Percentiles rank a stretch among this genome's conserved stretches.
These are phyloP conservation scores for Catostomus latipinnis DNA, from an alignment of 2,797 vertebrate genomes.

Conservation along the genomic window DNA sequence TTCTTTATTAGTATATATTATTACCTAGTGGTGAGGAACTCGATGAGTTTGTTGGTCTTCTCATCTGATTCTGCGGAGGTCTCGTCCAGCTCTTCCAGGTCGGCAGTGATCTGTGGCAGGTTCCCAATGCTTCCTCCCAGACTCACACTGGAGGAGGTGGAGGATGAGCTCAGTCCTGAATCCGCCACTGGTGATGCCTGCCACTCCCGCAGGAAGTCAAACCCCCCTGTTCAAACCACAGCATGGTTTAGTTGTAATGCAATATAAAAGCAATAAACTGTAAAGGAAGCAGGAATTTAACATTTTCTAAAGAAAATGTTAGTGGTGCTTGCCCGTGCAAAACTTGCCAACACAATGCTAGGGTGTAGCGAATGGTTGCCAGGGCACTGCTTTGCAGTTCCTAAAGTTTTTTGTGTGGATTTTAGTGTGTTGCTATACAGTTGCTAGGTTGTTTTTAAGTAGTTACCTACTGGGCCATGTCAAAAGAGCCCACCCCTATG, in stretches of 20 bases:
- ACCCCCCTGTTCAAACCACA: slow-evolving; percentile 80
- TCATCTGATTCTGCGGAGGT: slow-evolving; percentile 85
- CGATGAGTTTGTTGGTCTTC: slow-evolving; percentile 98
- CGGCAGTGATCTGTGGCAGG: slow-evolving; percentile 92
- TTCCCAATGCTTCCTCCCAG: slow-evolving; percentile 88
- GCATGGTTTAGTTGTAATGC: background rate
- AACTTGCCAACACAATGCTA: no score
- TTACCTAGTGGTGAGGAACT: slow-evolving; percentile 97
- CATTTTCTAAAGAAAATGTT: background rate
- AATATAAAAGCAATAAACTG: background rate
- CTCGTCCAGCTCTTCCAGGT: slow-evolving; percentile 88
- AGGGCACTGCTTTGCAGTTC: no score
- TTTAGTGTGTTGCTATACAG: no score
- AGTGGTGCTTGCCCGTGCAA: background rate
- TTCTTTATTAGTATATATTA: background rate
- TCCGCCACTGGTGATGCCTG: slow-evolving; percentile 93
- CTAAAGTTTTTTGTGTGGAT: no score
- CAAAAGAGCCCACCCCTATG: no score
- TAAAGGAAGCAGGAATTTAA: background rate
- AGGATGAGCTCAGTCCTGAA: slow-evolving; percentile 95
- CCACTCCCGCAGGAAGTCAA: slow-evolving; percentile 95
- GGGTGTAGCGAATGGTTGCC: no score
- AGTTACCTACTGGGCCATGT: no score
- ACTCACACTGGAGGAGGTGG: slow-evolving; percentile 96
- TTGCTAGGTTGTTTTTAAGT: no score